A percentile compares a stretch with the other conserved stretches of the same genome.
Evolutionary conservation across 1,140 invertebrate species (phyloP).

Genomic region (Proales similis): DNA sequence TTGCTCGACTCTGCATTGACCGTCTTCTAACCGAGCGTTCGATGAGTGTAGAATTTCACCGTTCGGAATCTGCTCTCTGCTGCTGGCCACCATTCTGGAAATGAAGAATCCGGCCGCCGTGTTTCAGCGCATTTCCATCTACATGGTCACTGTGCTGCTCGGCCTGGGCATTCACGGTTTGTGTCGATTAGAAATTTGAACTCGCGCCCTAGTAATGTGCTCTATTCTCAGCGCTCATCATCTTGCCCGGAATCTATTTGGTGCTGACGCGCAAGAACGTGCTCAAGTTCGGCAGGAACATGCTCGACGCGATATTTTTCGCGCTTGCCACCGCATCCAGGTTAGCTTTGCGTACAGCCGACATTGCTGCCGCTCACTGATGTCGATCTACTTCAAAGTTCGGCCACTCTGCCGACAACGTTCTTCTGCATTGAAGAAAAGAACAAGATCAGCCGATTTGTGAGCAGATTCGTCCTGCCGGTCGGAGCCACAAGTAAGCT

Average conservation of each 20-base stretch:
- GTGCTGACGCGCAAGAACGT: constrained; percentile 55
- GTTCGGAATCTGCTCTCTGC: constrained; percentile 79
- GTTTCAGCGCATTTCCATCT: constrained; percentile 75
- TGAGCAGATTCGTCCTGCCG: constrained; percentile 35
- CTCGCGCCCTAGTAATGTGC: constrained; percentile 72
- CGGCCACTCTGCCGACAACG: constrained; percentile 31
- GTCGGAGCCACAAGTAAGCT: constrained; percentile 34
- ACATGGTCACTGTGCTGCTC: constrained; percentile 78
- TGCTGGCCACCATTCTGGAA: constrained; percentile 78
- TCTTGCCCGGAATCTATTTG: constrained; percentile 63
- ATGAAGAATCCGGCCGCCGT: constrained; percentile 73
- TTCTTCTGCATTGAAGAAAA: constrained; percentile 37
- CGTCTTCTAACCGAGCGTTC: constrained; percentile 52
- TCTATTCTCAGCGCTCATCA: constrained; percentile 63
- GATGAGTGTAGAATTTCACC: constrained; percentile 61
- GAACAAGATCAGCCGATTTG: constrained; percentile 48
- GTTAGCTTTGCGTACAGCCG: not conserved
- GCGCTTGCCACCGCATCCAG: constrained; percentile 49
- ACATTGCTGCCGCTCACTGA: too few relatives aligned
- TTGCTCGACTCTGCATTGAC: not conserved
- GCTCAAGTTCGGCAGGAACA: constrained; percentile 54
- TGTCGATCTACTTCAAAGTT: constrained; percentile 1
- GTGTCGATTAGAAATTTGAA: too few relatives aligned
- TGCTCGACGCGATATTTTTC: constrained; percentile 58
- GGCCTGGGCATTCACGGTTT: constrained; percentile 83